Percentiles rank a stretch among this genome's conserved stretches.
These are phyloP conservation scores for Geodia barretti DNA, from an alignment of 37 sponge, comb jelly and placozoan species.

Conservation along the genomic window DNA sequence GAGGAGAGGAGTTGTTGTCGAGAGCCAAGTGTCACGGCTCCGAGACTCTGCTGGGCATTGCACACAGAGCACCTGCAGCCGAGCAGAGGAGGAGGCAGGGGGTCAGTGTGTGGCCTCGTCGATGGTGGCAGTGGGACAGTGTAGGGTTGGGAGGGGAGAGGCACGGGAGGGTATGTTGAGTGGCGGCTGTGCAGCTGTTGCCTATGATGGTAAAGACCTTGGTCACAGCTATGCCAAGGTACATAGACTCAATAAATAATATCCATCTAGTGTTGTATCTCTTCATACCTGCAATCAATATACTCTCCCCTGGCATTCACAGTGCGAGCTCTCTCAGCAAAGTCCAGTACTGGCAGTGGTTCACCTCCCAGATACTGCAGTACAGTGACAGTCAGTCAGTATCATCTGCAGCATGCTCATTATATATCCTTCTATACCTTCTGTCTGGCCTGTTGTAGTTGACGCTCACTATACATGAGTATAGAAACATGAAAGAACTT, in stretches of 20 bases:
- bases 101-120: constrained; percentile 12
- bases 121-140: constrained; percentile 1
- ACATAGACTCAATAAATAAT: no score
- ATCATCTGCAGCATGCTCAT: no score
- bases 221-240: no score
- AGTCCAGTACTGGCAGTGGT: constrained; percentile 30
- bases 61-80: constrained; percentile 90
- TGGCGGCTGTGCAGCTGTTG: constrained; percentile 9
- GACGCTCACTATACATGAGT: constrained; percentile 60
- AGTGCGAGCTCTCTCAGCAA: constrained; percentile 55
- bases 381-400: no score
- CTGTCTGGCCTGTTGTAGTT: constrained; percentile 28
- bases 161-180: constrained; percentile 38
- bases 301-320: constrained; percentile 83
- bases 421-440: constrained; percentile 39
- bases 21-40: constrained; percentile 57
- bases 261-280: background rate
- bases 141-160: background rate
- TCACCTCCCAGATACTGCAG: constrained; percentile 1
- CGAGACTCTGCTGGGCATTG: constrained; percentile 71
- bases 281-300: constrained; percentile 39
- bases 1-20: no score
- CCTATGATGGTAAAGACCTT: background rate
- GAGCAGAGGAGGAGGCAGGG: constrained; percentile 78
- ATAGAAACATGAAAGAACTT: no score